Conservation (phyloP, 1,140 invertebrate species). For the Euborellia annulipes region DNA sequence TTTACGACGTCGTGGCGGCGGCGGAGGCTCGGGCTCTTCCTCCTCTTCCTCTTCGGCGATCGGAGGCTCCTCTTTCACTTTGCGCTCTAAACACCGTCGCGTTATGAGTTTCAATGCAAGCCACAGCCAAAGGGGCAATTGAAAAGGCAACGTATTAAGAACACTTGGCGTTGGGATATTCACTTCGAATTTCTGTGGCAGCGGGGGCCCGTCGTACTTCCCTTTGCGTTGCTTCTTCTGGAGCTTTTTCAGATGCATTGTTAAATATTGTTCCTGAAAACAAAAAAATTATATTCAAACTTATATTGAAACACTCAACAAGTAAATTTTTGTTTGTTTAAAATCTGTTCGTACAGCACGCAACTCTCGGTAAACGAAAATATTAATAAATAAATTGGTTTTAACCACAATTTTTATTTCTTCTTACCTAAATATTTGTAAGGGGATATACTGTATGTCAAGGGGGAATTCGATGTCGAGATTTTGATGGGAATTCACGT, state of each 20-base stretch:
- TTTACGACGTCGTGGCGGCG: slow-evolving; percentile 18
- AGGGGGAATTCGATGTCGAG: no score
- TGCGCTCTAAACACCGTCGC: slow-evolving; percentile 16
- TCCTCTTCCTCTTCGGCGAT: slow-evolving; percentile 35
- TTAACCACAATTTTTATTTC: no score
- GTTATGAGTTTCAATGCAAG: slow-evolving; percentile 17
- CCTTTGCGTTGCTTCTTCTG: slow-evolving; percentile 46
- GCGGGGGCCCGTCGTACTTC: slow-evolving; percentile 40
- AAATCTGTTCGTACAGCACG: slow-evolving; percentile 2
- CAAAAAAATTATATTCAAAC: no score
- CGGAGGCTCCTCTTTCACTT: slow-evolving; percentile 28
- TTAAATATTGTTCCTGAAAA: slow-evolving; percentile 51
- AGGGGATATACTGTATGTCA: no score
- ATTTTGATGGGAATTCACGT: no score
- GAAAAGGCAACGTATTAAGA: slow-evolving; percentile 66
- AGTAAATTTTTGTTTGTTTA: background rate
- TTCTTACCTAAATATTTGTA: no score
- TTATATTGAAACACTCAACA: background rate
- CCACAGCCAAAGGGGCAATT: slow-evolving; percentile 52
- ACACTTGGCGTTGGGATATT: slow-evolving; percentile 62
- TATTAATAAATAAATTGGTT: no score
- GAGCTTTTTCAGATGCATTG: slow-evolving; percentile 52
- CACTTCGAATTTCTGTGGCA: slow-evolving; percentile 42
- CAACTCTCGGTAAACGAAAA: no score
- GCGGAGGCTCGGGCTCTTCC: slow-evolving; percentile 24